phyloP scores from a whole-genome alignment of 2,113 vertebrate species.

The Eira barbara region DNA sequence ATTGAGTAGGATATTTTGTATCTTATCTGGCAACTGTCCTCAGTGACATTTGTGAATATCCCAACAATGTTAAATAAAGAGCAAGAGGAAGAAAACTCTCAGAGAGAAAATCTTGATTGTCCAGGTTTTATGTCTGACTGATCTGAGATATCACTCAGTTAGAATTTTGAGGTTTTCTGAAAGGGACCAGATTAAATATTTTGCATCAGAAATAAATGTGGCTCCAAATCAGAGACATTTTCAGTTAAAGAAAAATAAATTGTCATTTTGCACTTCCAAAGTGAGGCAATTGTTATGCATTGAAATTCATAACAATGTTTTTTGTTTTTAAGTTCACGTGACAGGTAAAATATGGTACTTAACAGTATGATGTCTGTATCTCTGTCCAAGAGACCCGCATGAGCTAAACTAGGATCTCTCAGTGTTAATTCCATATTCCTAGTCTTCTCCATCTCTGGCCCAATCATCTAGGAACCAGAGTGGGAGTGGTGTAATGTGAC shows the following conservation, averaged over 20 bases:
- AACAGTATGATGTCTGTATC: neutral
- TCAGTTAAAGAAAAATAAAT: neutral
- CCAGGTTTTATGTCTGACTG: neutral
- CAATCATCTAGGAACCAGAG: neutral
- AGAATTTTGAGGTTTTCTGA: neutral
- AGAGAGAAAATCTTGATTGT: neutral
- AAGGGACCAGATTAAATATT: neutral
- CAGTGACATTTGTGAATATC: neutral
- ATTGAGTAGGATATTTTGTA: neutral
- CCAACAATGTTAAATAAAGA: neutral
- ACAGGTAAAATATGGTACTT: neutral
- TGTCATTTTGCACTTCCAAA: neutral
- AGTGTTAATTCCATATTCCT: neutral
- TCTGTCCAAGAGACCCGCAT: neutral
- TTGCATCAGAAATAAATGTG: neutral
- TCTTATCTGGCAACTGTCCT: neutral
- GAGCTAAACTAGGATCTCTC: neutral
- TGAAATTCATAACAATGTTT: neutral
- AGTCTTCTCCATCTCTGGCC: neutral
- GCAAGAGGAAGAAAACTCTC: neutral
- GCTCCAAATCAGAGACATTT: neutral
- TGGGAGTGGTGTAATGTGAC: too few species aligned
- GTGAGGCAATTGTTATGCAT: neutral
- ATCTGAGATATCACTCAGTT: neutral
- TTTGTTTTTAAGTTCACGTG: neutral